phyloP scores from a whole-genome alignment of 2,797 vertebrate genomes.

The Hydrolagus colliei region DNA sequence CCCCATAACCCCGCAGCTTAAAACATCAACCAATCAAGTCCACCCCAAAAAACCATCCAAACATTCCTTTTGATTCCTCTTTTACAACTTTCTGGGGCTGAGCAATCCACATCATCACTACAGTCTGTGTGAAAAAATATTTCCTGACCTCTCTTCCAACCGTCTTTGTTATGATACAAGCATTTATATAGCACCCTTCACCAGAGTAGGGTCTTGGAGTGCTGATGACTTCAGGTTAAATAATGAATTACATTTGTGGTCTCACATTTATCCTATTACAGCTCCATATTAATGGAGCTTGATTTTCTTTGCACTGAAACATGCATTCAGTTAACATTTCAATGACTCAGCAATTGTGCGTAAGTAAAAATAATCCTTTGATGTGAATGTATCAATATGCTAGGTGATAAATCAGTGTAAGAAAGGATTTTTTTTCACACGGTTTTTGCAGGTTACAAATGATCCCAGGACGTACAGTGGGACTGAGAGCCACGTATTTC shows the following conservation, averaged over 20 bases:
- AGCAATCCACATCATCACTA: too few relatives aligned
- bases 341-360: not conserved
- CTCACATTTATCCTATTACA: not conserved
- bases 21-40: too few relatives aligned
- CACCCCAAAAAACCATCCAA: too few relatives aligned
- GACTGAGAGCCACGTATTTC: slow-evolving; percentile 71
- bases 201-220: too few relatives aligned
- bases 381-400: not conserved
- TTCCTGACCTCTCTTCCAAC: too few relatives aligned
- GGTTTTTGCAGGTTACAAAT: slow-evolving; percentile 68
- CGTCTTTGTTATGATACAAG: too few relatives aligned
- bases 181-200: too few relatives aligned
- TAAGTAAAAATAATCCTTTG: not conserved
- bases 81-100: too few relatives aligned
- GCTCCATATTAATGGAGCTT: not conserved
- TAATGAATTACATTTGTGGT: not conserved
- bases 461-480: slow-evolving; percentile 46
- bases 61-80: too few relatives aligned
- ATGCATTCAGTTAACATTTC: not conserved
- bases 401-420: not conserved
- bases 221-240: too few relatives aligned
- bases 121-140: too few relatives aligned
- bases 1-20: too few relatives aligned
- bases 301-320: not conserved
- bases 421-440: not conserved